Percentiles rank a stretch among this genome's conserved stretches.
These are phyloP conservation scores for Campoplex nolae DNA, from an alignment of 2,888 invertebrate genomes.

Conservation along the genomic window DNA sequence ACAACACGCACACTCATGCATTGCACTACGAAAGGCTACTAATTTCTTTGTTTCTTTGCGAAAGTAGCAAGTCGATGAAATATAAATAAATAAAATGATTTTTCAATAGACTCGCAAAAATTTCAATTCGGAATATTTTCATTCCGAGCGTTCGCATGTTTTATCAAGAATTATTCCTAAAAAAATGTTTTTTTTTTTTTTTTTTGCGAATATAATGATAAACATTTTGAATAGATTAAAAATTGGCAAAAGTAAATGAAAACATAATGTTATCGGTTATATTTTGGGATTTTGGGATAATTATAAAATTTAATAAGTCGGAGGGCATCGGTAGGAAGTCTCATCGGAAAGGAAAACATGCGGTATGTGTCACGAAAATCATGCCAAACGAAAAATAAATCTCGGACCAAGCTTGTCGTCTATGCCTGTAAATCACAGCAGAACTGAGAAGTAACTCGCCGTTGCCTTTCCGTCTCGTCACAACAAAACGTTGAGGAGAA, in stretches of 20 bases:
- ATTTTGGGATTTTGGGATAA: constrained; percentile 6
- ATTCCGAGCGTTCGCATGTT: neutral
- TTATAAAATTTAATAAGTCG: neutral
- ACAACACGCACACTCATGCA: constrained; percentile 83
- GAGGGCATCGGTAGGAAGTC: constrained; percentile 22
- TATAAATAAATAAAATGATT: constrained; percentile 22
- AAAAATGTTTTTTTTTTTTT: neutral
- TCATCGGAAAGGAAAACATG: constrained; percentile 70
- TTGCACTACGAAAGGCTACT: constrained; percentile 71
- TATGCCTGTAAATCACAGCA: constrained; percentile 63
- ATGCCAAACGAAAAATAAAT: constrained; percentile 75
- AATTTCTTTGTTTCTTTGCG: constrained; percentile 39
- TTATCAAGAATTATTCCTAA: neutral
- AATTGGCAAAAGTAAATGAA: constrained; percentile 49
- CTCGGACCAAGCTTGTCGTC: constrained; percentile 61
- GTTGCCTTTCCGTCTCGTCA: constrained; percentile 71
- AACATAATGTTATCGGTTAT: constrained; percentile 35
- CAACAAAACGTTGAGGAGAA: constrained; percentile 19
- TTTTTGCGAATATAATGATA: constrained; percentile 48
- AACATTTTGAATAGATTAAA: constrained; percentile 39
- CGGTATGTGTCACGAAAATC: constrained; percentile 71
- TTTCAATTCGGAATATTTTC: neutral
- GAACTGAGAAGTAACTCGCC: constrained; percentile 82
- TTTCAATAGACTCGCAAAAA: constrained; percentile 19
- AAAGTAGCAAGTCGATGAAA: constrained; percentile 41